These are phyloP conservation scores for Onychomys torridus DNA, from an alignment of 2,797 vertebrate species.

Conservation along the genomic window DNA sequence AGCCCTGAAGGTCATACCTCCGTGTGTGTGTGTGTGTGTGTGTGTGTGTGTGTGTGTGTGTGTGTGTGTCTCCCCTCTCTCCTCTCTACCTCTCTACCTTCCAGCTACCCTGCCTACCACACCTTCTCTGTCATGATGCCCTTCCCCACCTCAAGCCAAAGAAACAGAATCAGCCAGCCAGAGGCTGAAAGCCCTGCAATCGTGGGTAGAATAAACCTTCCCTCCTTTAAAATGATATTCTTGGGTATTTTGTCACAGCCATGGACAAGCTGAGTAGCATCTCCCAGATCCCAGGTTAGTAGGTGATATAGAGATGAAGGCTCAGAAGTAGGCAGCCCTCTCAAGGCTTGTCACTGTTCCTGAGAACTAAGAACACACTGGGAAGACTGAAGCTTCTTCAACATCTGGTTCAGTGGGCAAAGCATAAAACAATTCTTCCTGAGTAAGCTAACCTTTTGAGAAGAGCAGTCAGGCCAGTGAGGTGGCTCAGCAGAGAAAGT, in stretches of 20 bases:
- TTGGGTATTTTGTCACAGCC: background rate
- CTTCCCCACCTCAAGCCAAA: background rate
- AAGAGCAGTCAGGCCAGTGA: background rate
- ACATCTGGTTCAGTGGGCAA: background rate
- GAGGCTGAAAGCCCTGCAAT: too few species aligned
- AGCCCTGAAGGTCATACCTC: background rate
- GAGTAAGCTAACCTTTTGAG: background rate
- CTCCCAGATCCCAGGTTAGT: background rate
- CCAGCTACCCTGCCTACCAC: background rate
- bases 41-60: background rate
- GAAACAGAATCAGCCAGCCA: background rate
- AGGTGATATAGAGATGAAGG: accelerated
- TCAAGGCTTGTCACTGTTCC: background rate
- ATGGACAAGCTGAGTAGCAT: background rate
- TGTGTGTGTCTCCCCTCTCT: background rate
- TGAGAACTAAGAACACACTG: background rate
- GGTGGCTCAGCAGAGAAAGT: background rate
- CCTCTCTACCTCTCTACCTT: background rate
- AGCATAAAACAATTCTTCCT: background rate
- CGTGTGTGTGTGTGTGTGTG: background rate
- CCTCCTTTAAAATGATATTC: background rate
- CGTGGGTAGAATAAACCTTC: background rate
- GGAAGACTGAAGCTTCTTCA: background rate
- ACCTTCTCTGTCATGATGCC: background rate
- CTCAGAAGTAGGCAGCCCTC: background rate